Percentiles rank a stretch among this genome's conserved stretches.
These are phyloP conservation scores for Loxodonta africana DNA, from an alignment of 2,113 vertebrate genomes.

Conservation along the genomic window DNA sequence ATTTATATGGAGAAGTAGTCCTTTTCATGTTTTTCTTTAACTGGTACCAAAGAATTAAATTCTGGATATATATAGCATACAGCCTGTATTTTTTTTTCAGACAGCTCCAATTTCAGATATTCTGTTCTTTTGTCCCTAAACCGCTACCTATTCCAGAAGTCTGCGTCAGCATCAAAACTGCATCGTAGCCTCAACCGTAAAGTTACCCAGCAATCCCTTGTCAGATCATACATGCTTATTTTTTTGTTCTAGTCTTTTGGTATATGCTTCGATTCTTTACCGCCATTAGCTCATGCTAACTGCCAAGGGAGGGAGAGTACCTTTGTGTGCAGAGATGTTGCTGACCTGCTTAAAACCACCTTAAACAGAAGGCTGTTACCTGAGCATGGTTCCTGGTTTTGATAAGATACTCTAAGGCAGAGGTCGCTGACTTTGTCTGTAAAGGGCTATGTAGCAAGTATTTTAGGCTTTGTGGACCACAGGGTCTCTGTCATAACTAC, in stretches of 20 bases:
- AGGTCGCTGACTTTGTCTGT: not conserved
- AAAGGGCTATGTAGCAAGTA: not conserved
- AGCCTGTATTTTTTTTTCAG: not conserved
- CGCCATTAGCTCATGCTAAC: not conserved
- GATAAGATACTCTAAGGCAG: not conserved
- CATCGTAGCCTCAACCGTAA: not conserved
- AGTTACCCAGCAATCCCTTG: not conserved
- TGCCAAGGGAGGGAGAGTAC: not conserved
- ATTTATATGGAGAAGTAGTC: slow-evolving; percentile 9
- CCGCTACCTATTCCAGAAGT: not conserved
- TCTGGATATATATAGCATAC: not conserved
- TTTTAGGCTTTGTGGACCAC: not conserved
- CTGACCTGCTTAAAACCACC: not conserved
- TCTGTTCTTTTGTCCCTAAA: not conserved
- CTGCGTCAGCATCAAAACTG: not conserved
- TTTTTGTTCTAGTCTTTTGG: not conserved
- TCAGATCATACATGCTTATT: not conserved
- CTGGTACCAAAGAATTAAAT: not conserved
- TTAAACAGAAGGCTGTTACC: not conserved
- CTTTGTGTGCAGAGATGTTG: fast-evolving
- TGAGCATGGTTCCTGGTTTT: not conserved
- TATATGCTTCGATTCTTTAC: not conserved
- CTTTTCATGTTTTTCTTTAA: not conserved
- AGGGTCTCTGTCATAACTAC: not conserved
- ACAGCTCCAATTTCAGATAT: not conserved